A percentile compares a stretch with the other conserved stretches of the same genome.
These are phyloP conservation scores for Dryas iulia DNA, from an alignment of 1,140 invertebrate genomes.

Conservation along the genomic window DNA sequence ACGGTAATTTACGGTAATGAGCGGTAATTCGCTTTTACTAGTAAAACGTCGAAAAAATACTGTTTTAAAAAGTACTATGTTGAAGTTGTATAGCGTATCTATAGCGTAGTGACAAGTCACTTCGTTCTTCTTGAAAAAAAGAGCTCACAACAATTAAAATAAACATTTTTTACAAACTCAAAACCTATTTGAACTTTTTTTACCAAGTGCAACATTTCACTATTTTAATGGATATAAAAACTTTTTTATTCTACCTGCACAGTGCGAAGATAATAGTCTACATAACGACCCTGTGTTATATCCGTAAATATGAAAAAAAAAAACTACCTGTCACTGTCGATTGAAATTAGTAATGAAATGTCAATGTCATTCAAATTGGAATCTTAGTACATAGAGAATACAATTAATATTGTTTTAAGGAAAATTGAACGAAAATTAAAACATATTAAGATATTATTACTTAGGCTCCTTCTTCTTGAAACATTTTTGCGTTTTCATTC, in stretches of 20 bases:
- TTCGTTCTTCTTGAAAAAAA: too few relatives aligned
- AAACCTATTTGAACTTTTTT: not conserved
- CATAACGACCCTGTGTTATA: slow-evolving; percentile 49
- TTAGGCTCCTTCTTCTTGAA: not conserved
- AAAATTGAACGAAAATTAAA: not conserved
- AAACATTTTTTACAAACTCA: not conserved
- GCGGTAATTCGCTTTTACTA: too few relatives aligned
- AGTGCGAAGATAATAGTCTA: slow-evolving; percentile 37
- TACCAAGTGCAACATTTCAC: not conserved
- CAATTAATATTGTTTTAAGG: not conserved
- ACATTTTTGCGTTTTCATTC: not conserved
- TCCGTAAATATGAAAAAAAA: slow-evolving; percentile 53
- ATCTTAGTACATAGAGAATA: not conserved
- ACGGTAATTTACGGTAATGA: too few relatives aligned
- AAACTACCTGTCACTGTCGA: slow-evolving; percentile 56
- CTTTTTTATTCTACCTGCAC: slow-evolving; percentile 34
- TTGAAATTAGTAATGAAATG: slow-evolving; percentile 35
- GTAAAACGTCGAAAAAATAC: too few relatives aligned
- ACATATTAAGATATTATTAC: not conserved
- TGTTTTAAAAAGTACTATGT: too few relatives aligned
- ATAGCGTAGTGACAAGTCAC: too few relatives aligned
- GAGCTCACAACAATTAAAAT: not conserved
- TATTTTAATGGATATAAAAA: slow-evolving; percentile 12
- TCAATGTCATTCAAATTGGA: not conserved
- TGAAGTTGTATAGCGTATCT: too few relatives aligned